Percentiles rank a stretch among this genome's conserved stretches.
Conservation (phyloP, 2,113 vertebrate species). For the Lontra canadensis region DNA sequence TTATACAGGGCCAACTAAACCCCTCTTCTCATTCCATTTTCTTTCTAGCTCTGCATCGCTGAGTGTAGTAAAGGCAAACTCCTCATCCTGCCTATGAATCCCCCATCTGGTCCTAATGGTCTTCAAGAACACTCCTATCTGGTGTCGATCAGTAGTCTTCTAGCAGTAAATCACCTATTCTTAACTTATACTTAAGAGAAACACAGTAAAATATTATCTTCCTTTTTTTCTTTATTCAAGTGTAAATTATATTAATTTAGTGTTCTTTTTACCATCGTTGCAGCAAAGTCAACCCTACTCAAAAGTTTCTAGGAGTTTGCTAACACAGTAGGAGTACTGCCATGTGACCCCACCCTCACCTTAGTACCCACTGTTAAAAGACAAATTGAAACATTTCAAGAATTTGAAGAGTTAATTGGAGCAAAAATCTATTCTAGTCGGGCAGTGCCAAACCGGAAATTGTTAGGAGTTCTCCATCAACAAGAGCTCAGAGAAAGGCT, state of each 20-base stretch:
- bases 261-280: background rate
- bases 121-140: background rate
- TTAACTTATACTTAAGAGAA: background rate
- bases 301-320: background rate
- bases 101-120: background rate
- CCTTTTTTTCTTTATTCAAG: background rate
- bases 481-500: background rate
- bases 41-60: background rate
- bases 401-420: background rate
- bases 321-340: background rate
- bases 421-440: background rate
- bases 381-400: background rate
- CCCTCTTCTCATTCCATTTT: background rate
- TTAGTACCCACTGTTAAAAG: background rate
- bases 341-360: rapidly evolving
- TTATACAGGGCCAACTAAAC: background rate
- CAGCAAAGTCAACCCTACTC: background rate
- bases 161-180: background rate
- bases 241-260: background rate
- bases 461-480: background rate
- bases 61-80: background rate
- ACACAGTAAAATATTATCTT: background rate
- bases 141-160: background rate
- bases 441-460: background rate
- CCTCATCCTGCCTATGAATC: background rate